A percentile compares a stretch with the other conserved stretches of the same genome.
phyloP scores from a whole-genome alignment of 2,113 vertebrate genomes.

The Ranitomeya variabilis region DNA sequence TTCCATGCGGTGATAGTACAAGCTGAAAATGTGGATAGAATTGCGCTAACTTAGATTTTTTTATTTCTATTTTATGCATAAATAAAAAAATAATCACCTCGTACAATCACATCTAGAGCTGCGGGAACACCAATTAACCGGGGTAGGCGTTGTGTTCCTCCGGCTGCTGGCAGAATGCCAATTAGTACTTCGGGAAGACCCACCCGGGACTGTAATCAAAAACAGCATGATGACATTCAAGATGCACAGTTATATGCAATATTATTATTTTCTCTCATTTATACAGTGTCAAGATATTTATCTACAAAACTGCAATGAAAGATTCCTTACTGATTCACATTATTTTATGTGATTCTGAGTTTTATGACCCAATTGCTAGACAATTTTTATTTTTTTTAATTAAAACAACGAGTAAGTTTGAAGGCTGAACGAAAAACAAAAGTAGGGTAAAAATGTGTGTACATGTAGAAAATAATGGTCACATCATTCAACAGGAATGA shows the following conservation, averaged over 20 bases:
- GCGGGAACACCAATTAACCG: slow-evolving; percentile 85
- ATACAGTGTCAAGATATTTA: background rate
- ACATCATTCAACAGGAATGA: too few species aligned
- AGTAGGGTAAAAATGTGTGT: background rate
- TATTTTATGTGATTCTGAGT: background rate
- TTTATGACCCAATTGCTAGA: background rate
- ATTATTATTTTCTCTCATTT: background rate
- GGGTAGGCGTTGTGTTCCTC: slow-evolving; percentile 87
- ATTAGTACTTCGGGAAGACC: slow-evolving; percentile 89
- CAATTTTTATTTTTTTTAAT: background rate
- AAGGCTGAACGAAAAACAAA: background rate
- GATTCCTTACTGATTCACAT: background rate
- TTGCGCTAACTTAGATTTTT: background rate
- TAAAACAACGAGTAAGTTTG: background rate
- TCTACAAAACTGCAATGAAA: background rate
- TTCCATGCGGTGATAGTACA: too few species aligned
- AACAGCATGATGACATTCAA: background rate
- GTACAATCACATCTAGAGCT: slow-evolving; percentile 87
- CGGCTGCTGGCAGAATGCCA: slow-evolving; percentile 86
- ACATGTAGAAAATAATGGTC: too few species aligned
- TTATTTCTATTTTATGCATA: background rate
- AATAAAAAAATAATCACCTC: slow-evolving; percentile 72
- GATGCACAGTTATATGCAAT: background rate
- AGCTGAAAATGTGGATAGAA: too few species aligned
- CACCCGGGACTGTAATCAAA: slow-evolving; percentile 74